Percentiles rank a stretch among this genome's conserved stretches.
phyloP scores from a whole-genome alignment of 1,140 invertebrate species.

The Campoletis sonorensis region DNA sequence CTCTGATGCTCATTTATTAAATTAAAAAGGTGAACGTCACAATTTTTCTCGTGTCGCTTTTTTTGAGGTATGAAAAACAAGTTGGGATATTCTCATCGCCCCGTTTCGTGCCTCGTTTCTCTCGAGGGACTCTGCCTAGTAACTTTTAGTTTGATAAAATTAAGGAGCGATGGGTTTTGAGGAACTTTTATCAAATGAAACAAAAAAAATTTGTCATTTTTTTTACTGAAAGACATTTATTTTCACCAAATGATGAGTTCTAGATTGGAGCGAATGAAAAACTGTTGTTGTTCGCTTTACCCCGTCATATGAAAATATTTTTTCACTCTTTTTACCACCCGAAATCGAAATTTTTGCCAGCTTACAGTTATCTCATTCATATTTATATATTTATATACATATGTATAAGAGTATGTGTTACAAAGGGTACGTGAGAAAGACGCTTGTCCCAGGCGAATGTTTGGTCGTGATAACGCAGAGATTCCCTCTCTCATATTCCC shows the following conservation, averaged over 20 bases:
- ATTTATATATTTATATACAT: neutral
- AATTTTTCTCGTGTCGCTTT: conserved; percentile 16
- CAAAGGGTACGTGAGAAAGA: conserved; percentile 8
- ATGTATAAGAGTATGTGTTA: neutral
- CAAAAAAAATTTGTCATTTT: neutral
- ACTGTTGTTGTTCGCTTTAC: no score
- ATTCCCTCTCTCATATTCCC: conserved; percentile 7
- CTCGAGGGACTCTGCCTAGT: neutral
- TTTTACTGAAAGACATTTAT: neutral
- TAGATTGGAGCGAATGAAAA: no score
- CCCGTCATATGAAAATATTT: no score
- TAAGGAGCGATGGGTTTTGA: neutral
- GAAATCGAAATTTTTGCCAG: no score
- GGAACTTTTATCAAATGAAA: neutral
- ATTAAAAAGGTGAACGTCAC: conserved; percentile 29
- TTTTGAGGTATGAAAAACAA: neutral
- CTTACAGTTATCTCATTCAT: neutral
- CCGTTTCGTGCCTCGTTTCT: no score
- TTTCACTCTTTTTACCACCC: no score
- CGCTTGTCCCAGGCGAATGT: conserved; percentile 23
- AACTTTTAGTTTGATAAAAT: neutral
- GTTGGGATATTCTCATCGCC: no score
- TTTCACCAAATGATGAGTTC: no score
- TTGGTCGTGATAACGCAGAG: conserved; percentile 26
- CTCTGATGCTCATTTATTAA: conserved; percentile 40